Conservation (phyloP, 2,797 vertebrate genomes). For the Neomorphus geoffroyi region DNA sequence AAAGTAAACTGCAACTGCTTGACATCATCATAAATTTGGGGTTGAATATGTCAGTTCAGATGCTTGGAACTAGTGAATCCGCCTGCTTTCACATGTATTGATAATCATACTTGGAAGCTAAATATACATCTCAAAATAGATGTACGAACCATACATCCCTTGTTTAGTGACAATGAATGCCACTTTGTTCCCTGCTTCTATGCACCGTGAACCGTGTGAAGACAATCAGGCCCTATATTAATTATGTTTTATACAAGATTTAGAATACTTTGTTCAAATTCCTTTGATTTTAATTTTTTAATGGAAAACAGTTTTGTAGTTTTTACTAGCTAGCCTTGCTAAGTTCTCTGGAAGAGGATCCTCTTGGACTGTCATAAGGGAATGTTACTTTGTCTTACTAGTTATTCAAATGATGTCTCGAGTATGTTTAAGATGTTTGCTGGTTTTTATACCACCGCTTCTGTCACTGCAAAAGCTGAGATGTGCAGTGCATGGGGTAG, state of each 20-base stretch:
- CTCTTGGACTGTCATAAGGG: background rate
- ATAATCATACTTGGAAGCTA: background rate
- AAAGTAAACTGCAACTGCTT: background rate
- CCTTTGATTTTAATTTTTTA: background rate
- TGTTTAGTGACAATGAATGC: background rate
- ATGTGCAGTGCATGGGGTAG: background rate
- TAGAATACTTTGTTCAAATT: background rate
- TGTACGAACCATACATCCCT: background rate
- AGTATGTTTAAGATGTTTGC: background rate
- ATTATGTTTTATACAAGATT: background rate
- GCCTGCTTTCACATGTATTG: background rate
- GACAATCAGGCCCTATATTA: background rate
- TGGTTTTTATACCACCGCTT: background rate
- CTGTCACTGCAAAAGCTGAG: background rate
- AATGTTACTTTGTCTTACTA: background rate
- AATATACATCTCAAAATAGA: background rate
- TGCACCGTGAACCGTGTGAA: background rate
- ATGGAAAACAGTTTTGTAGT: background rate
- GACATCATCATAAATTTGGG: background rate
- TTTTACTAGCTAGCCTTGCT: background rate
- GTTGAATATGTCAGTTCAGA: background rate
- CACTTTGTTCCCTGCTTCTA: background rate
- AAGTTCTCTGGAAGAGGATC: background rate
- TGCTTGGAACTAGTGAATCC: background rate
- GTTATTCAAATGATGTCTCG: background rate